These are phyloP conservation scores for Xiphorhynchus elegans DNA, from an alignment of 2,113 vertebrate species.

Conservation along the genomic window DNA sequence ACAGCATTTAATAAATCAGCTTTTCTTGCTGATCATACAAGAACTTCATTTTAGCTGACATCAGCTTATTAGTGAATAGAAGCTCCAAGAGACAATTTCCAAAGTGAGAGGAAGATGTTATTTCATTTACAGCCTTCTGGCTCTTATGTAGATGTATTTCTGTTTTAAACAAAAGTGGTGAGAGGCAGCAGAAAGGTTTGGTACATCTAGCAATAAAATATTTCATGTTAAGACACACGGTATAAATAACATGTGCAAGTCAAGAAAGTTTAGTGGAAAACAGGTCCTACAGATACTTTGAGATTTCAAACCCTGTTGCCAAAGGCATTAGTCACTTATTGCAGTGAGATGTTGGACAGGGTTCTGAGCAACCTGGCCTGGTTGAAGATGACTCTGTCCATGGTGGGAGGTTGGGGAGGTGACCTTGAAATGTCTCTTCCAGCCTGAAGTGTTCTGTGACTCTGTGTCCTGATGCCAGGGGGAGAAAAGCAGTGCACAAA, in stretches of 20 bases:
- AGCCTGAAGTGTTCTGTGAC: neutral
- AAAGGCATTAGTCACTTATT: neutral
- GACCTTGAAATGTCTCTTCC: neutral
- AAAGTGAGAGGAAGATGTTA: neutral
- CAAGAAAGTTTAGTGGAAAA: neutral
- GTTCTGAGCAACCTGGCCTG: neutral
- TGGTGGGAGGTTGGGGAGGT: neutral
- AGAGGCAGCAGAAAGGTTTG: neutral
- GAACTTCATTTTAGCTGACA: neutral
- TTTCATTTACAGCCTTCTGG: neutral
- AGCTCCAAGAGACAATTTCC: neutral
- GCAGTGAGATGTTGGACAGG: neutral
- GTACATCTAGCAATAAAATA: neutral
- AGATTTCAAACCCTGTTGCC: neutral
- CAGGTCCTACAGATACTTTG: neutral
- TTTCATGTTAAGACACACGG: neutral
- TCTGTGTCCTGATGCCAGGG: neutral
- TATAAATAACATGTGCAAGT: neutral
- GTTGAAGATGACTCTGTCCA: neutral
- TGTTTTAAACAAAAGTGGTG: neutral
- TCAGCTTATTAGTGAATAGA: neutral
- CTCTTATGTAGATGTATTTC: neutral
- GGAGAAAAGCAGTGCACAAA: neutral
- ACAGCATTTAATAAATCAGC: neutral
- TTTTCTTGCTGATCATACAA: neutral